Percentiles rank a stretch among this genome's conserved stretches.
Evolutionary conservation across 2,888 invertebrate species (phyloP).

Genomic region (Acleris sparsana): DNA sequence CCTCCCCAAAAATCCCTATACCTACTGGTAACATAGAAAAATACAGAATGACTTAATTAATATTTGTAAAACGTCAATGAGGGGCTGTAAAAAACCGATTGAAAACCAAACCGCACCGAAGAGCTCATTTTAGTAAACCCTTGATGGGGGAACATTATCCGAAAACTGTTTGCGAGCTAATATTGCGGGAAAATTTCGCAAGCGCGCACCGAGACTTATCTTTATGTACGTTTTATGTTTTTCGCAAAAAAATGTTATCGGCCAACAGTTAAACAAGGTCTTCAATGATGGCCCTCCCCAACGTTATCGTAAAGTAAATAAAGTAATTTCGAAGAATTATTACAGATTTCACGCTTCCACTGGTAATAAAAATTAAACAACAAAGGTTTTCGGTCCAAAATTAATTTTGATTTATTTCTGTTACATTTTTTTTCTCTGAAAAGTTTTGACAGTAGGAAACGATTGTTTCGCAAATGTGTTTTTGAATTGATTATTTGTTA

Average conservation of each 20-base stretch:
- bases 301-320: conserved; percentile 62
- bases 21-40: too few species aligned
- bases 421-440: too few species aligned
- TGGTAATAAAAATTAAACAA: conserved; percentile 59
- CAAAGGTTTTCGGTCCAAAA: conserved; percentile 48
- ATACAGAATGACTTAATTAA: too few species aligned
- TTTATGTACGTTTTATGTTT: conserved; percentile 75
- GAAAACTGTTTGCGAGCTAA: conserved; percentile 70
- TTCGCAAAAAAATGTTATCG: conserved; percentile 69
- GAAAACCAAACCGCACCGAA: conserved; percentile 47
- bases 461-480: neutral
- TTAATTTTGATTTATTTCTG: neutral
- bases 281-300: conserved; percentile 58
- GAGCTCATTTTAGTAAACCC: conserved; percentile 65
- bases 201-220: conserved; percentile 65
- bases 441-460: neutral
- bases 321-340: conserved; percentile 68
- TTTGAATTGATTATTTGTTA: neutral
- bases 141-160: conserved; percentile 73
- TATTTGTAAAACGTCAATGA: neutral
- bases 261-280: conserved; percentile 60
- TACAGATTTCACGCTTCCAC: conserved; percentile 50
- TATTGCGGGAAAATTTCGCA: conserved; percentile 68
- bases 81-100: conserved; percentile 44
- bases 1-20: too few species aligned